Percentiles rank a stretch among this genome's conserved stretches.
phyloP scores from a whole-genome alignment of 2,888 invertebrate genomes.

The Drosophila mulleri region DNA sequence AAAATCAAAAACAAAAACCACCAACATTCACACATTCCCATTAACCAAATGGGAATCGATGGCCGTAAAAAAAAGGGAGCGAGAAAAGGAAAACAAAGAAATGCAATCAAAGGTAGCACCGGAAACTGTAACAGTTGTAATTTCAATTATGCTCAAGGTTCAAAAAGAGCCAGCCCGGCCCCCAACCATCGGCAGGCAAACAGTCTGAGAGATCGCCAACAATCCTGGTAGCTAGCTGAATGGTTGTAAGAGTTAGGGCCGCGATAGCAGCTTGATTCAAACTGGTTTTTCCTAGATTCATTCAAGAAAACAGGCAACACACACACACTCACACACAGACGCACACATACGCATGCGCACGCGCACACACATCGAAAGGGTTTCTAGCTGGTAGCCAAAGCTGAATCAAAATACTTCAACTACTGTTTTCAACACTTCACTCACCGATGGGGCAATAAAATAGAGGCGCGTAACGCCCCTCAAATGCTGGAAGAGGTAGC shows the following conservation, averaged over 20 bases:
- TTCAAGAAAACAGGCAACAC: slow-evolving; percentile 75
- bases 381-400: slow-evolving; percentile 40
- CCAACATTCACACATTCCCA: slow-evolving; percentile 60
- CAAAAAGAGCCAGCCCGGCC: slow-evolving; percentile 26
- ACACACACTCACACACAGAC: slow-evolving; percentile 8
- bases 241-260: slow-evolving; percentile 52
- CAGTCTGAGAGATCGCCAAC: slow-evolving; percentile 55
- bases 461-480: slow-evolving; percentile 72
- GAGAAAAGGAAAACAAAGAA: slow-evolving; percentile 37
- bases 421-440: slow-evolving; percentile 82
- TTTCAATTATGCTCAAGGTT: slow-evolving; percentile 70
- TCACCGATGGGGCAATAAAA: slow-evolving; percentile 81
- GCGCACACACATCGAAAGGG: slow-evolving; percentile 41
- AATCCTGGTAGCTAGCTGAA: slow-evolving; percentile 62
- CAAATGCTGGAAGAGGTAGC: slow-evolving; percentile 34
- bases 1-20: slow-evolving; percentile 35
- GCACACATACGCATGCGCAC: slow-evolving; percentile 21
- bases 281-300: slow-evolving; percentile 77
- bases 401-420: slow-evolving; percentile 68
- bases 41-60: slow-evolving; percentile 54
- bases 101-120: slow-evolving; percentile 68
- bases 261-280: slow-evolving; percentile 58
- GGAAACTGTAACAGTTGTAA: slow-evolving; percentile 79
- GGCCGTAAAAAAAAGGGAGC: slow-evolving; percentile 48
- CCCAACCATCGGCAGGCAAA: slow-evolving; percentile 10